Evolutionary conservation across 1,140 invertebrate genomes (phyloP).

Genomic region (Pogonognathellus flavescens): DNA sequence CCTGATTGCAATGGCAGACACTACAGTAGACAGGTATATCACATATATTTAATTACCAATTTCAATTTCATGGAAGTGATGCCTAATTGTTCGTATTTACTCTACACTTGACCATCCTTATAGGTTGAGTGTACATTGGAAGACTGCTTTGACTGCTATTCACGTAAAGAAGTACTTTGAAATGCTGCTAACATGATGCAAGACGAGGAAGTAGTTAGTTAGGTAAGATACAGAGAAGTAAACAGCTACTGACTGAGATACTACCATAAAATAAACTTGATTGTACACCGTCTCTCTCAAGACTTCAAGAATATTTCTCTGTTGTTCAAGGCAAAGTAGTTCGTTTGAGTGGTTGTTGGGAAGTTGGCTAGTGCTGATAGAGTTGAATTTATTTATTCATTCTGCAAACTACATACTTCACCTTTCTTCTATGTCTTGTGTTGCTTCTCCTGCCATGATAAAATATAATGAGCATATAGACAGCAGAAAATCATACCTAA

Average conservation of each 20-base stretch:
- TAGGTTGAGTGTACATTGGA: too few relatives aligned
- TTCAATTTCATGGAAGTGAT: too few relatives aligned
- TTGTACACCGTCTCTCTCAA: not conserved
- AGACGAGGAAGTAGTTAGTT: conserved; percentile 16
- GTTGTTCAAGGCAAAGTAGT: conserved; percentile 37
- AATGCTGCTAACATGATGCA: not conserved
- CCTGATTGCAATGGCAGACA: too few relatives aligned
- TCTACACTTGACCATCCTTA: too few relatives aligned
- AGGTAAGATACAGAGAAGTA: not conserved
- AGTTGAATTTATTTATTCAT: not conserved
- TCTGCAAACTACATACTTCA: not conserved
- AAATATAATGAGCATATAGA: not conserved
- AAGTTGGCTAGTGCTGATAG: not conserved
- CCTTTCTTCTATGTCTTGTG: not conserved
- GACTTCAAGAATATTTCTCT: conserved; percentile 38
- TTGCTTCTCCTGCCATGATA: not conserved
- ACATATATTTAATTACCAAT: too few relatives aligned
- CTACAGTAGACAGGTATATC: too few relatives aligned
- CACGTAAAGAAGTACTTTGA: not conserved
- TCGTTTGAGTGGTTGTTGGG: conserved; percentile 30
- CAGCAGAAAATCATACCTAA: not conserved
- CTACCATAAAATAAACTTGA: conserved; percentile 6
- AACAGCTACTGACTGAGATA: not conserved
- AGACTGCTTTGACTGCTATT: too few relatives aligned
- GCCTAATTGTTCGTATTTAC: too few relatives aligned